Evolutionary conservation across 2,113 vertebrate species (phyloP), one percentile per base, ranked within the genome.

Genomic region (Sebastes fasciatus): DNA sequence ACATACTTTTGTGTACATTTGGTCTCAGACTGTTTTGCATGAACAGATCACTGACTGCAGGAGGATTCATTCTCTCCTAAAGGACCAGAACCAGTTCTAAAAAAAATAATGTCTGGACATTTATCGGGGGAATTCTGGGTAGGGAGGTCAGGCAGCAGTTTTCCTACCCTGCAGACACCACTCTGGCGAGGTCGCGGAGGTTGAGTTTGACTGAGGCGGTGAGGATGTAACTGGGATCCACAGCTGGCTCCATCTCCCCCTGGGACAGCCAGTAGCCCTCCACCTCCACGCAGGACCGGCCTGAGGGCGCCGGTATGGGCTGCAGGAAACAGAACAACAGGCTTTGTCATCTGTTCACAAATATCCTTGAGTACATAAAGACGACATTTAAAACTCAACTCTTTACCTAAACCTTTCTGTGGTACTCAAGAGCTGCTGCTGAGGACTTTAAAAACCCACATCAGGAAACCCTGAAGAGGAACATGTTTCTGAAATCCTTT

Each of bases 251-350:
- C 82, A 96, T 94, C 86, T 98, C 97, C 0, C 98, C 98, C 84
- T 95, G 94, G 19, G 96, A 95, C 88, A 99, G 96, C 98, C 98
- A 99, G 89, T 99, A 99, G 46, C 97, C 97, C 93, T 99, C 98
- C 42, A 98, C 89, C 42, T 96, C 94, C 82, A 98, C 89, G 79
- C 96, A 96, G 7, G 77, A 79, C 10, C 92, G 94, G 65, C 93
- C 95, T 34, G 93, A 89, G 11, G 98, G 98, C 57, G 97, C 96
- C 23, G 97, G 97, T 78, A 99, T 97, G 80, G 97, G 94, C 98
- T 99, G 91, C 52, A 79, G 84, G 21, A 66, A 46, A 87, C 9
- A 51, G 1, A 19, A 43, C 5, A 61, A 52, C 8, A 17, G 0
- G 46, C 0, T n/a, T 14, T 34, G 2, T 55, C 0, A 42, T 9